Evolutionary conservation across 2,797 vertebrate genomes (phyloP).

Genomic region (Steatocranus sp.): DNA sequence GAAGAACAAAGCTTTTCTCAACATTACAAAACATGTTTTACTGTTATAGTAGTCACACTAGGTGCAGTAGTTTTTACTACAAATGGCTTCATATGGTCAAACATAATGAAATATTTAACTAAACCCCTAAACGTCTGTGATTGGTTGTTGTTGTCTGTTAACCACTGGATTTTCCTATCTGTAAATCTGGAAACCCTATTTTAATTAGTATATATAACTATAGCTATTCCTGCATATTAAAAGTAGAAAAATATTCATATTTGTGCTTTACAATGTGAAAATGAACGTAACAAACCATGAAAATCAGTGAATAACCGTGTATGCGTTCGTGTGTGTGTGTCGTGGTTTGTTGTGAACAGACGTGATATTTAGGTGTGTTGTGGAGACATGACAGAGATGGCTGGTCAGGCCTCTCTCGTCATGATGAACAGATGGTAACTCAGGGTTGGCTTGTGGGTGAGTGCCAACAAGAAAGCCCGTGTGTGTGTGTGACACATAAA

Average conservation of each 20-base stretch:
- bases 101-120: neutral
- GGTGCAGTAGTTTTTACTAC: neutral
- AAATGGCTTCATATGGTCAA: neutral
- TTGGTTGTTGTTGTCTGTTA: neutral
- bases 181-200: neutral
- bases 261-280: neutral
- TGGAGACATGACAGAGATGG: conserved; percentile 52
- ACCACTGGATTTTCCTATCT: neutral
- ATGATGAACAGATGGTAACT: conserved; percentile 77
- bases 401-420: conserved; percentile 62
- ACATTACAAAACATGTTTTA: neutral
- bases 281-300: neutral
- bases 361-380: conserved; percentile 56
- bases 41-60: neutral
- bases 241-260: neutral
- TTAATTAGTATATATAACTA: neutral
- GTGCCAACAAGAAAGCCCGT: conserved; percentile 66
- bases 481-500: conserved; percentile 44
- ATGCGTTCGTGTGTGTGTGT: conserved; percentile 4
- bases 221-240: neutral
- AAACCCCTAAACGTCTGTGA: neutral
- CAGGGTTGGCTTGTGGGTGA: conserved; percentile 65
- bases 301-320: neutral
- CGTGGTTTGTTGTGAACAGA: conserved; percentile 38
- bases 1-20: neutral